A percentile compares a stretch with the other conserved stretches of the same genome.
Conservation (phyloP, 2,888 invertebrate species). For the Pachymerium ferrugineum region DNA sequence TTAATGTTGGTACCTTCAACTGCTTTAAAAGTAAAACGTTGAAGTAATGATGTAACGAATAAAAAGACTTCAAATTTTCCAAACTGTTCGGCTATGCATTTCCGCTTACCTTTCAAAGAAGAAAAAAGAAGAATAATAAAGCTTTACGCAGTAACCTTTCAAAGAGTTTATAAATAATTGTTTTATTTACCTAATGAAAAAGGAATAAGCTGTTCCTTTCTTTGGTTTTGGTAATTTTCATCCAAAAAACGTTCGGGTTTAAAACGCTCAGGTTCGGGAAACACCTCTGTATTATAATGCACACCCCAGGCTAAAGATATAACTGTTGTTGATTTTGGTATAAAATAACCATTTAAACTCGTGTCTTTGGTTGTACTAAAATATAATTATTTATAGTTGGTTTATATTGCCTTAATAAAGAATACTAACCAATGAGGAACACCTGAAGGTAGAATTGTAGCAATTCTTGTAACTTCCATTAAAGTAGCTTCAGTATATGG, state of each 20-base stretch:
- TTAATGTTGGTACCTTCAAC: not conserved
- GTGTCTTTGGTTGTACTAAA: constrained; percentile 5
- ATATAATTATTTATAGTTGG: not conserved
- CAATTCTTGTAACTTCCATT: not conserved
- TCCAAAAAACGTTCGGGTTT: constrained; percentile 4
- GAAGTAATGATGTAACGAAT: not conserved
- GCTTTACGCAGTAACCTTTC: not conserved
- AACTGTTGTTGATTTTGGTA: constrained; percentile 28
- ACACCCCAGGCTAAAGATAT: constrained; percentile 25
- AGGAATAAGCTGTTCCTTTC: not conserved
- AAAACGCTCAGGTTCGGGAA: not conserved
- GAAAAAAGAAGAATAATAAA: too few relatives aligned
- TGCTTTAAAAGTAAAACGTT: not conserved
- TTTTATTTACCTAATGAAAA: not conserved
- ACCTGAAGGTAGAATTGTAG: too few relatives aligned
- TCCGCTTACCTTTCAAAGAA: not conserved
- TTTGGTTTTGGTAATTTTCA: not conserved
- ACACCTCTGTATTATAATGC: not conserved
- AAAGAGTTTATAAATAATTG: not conserved
- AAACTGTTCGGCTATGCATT: not conserved
- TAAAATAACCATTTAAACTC: constrained; percentile 1
- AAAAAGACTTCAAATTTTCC: not conserved
- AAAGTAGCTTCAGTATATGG: not conserved
- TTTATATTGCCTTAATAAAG: not conserved
- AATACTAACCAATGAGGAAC: not conserved